Conservation (phyloP, 2,113 vertebrate species). For the Myiozetetes cayanensis region DNA sequence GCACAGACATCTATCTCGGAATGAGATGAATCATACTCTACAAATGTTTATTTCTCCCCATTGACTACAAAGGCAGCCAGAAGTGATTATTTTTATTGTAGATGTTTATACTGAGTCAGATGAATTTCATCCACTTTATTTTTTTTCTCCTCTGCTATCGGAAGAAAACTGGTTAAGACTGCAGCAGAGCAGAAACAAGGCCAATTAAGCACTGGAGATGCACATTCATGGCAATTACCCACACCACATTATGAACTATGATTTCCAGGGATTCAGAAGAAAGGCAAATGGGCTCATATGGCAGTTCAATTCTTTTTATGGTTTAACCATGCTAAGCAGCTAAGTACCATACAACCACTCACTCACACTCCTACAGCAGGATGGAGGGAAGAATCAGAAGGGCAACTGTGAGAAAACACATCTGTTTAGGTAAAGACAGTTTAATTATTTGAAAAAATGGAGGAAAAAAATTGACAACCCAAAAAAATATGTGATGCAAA, state of each 20-base stretch:
- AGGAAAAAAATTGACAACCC: background rate
- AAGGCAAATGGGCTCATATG: background rate
- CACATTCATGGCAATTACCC: background rate
- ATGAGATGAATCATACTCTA: background rate
- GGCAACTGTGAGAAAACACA: background rate
- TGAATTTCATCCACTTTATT: background rate
- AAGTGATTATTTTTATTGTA: background rate
- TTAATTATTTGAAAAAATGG: background rate
- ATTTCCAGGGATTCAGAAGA: background rate
- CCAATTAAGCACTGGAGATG: background rate
- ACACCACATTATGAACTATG: background rate
- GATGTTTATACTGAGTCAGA: background rate
- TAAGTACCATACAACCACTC: fast-evolving
- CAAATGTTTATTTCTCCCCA: background rate
- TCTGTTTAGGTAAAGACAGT: background rate
- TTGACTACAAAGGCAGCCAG: background rate
- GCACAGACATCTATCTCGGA: background rate
- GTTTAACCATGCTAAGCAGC: background rate
- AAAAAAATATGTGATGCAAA: background rate
- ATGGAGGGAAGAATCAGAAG: background rate
- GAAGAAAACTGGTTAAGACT: background rate
- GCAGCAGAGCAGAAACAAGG: background rate
- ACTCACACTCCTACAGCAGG: background rate
- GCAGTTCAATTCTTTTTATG: background rate
- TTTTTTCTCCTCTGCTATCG: background rate